These are phyloP conservation scores for Prionchulus punctatus DNA, from an alignment of 2,888 invertebrate species.

Conservation along the genomic window DNA sequence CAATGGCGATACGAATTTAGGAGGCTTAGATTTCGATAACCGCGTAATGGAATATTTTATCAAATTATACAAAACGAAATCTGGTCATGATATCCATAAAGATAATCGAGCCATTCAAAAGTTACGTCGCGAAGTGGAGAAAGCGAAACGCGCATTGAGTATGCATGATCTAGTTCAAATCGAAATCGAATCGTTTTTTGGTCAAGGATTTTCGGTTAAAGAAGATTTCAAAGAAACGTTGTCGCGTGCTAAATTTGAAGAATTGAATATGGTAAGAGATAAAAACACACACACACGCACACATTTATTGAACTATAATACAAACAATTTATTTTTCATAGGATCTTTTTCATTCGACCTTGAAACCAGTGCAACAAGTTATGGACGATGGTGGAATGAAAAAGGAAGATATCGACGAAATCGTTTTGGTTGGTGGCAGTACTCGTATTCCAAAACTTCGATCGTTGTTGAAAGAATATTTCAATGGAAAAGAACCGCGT, in stretches of 20 bases:
- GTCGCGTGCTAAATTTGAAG: constrained; percentile 95
- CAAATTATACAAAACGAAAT: constrained; percentile 49
- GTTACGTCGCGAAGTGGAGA: constrained; percentile 35
- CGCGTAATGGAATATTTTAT: constrained; percentile 68
- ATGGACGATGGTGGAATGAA: constrained; percentile 97
- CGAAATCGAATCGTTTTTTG: constrained; percentile 95
- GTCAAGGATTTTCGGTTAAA: no score
- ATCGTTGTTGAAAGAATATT: constrained; percentile 48
- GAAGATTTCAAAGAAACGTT: constrained; percentile 95
- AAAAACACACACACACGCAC: neutral
- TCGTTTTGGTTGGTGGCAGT: constrained; percentile 94
- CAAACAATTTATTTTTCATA: constrained; percentile 13
- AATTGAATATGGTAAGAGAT: constrained; percentile 65
- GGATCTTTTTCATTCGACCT: constrained; percentile 56
- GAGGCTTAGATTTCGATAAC: constrained; percentile 72
- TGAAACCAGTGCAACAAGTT: constrained; percentile 87
- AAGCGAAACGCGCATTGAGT: constrained; percentile 53
- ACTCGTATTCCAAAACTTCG: constrained; percentile 96
- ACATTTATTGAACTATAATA: constrained; percentile 12
- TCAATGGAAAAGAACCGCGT: constrained; percentile 92
- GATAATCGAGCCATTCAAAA: constrained; percentile 35
- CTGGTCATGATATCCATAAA: constrained; percentile 34
- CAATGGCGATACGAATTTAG: constrained; percentile 24
- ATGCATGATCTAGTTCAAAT: constrained; percentile 81
- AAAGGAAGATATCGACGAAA: constrained; percentile 94